Percentiles rank a stretch among this genome's conserved stretches.
Conservation (phyloP, 2,888 invertebrate species). For the Heliconius erato region DNA sequence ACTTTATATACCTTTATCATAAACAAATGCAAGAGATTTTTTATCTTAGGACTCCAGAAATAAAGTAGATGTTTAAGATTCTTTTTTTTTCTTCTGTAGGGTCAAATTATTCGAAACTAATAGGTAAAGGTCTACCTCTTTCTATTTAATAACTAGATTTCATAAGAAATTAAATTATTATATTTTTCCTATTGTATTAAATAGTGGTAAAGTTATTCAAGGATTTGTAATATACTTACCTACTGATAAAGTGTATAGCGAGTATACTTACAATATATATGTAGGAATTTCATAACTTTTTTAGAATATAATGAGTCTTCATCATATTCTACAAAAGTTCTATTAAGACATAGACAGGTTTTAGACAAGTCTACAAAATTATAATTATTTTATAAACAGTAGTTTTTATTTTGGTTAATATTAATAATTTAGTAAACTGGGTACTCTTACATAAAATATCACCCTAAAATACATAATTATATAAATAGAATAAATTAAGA, state of each 20-base stretch:
- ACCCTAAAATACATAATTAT: too few relatives aligned
- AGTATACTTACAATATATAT: too few relatives aligned
- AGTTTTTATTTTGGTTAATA: too few relatives aligned
- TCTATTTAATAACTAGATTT: neutral
- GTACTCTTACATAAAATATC: too few relatives aligned
- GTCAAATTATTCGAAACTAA: neutral
- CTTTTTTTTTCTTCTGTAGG: neutral
- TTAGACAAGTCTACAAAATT: too few relatives aligned
- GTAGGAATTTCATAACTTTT: too few relatives aligned
- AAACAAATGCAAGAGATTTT: neutral
- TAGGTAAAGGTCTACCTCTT: neutral
- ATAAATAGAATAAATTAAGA: neutral
- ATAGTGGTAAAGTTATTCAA: neutral
- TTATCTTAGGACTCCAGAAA: neutral
- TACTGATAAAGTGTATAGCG: too few relatives aligned
- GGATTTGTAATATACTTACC: neutral
- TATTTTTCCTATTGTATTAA: neutral
- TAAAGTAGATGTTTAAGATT: neutral
- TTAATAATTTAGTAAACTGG: too few relatives aligned
- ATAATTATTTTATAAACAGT: too few relatives aligned
- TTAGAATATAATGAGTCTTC: too few relatives aligned
- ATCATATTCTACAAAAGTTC: too few relatives aligned
- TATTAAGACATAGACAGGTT: too few relatives aligned
- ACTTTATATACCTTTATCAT: conserved; percentile 1
- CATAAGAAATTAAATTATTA: neutral